Evolutionary conservation across 1,140 invertebrate species (phyloP).

Genomic region (Drosophila mojavensis): DNA sequence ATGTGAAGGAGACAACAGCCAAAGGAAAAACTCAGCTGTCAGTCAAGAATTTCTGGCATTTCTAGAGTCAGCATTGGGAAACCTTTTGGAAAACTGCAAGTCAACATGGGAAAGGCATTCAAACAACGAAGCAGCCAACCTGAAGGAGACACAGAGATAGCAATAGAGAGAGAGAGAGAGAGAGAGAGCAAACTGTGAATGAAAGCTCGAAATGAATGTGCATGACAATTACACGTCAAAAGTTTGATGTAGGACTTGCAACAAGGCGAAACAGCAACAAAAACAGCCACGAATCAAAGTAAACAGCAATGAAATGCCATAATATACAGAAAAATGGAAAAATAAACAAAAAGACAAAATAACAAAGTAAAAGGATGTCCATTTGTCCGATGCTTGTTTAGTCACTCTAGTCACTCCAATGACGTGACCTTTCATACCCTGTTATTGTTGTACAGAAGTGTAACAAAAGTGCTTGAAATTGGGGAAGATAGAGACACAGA

Average conservation of each 20-base stretch:
- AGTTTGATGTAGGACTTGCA: constrained; percentile 66
- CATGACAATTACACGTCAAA: constrained; percentile 75
- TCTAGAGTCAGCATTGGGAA: constrained; percentile 60
- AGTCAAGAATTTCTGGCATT: constrained; percentile 71
- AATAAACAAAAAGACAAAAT: constrained; percentile 1
- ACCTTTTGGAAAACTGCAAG: constrained; percentile 67
- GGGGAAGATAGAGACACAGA: no score
- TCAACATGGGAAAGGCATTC: constrained; percentile 61
- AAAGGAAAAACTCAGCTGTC: constrained; percentile 67
- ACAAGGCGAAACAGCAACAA: background rate
- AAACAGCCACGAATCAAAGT: constrained; percentile 14
- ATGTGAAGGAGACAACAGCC: background rate
- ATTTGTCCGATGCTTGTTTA: background rate
- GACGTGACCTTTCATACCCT: constrained; percentile 9
- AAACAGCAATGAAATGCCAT: constrained; percentile 11
- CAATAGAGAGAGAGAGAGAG: constrained; percentile 8
- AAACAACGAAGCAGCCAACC: constrained; percentile 15
- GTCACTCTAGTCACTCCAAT: background rate
- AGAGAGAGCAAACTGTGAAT: constrained; percentile 8
- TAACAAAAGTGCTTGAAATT: no score
- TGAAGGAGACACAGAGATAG: constrained; percentile 18
- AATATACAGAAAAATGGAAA: background rate
- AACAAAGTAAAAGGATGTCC: constrained; percentile 20
- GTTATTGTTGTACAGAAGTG: background rate
- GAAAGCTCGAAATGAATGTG: constrained; percentile 55